Evolutionary conservation across 92 coral and sea anemone genomes (phyloP).

Genomic region (Epizoanthus fatuus): DNA sequence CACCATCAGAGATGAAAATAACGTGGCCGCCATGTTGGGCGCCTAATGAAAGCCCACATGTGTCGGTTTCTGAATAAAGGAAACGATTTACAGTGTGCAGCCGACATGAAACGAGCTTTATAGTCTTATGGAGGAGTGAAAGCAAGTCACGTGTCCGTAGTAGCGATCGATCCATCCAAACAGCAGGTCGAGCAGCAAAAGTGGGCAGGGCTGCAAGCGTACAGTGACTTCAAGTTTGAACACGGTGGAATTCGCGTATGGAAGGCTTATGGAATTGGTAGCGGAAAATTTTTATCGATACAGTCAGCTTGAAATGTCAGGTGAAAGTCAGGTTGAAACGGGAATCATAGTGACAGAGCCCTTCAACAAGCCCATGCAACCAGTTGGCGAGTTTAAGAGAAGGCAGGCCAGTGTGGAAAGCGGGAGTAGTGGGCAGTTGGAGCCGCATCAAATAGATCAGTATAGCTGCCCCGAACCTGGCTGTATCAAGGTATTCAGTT

Average conservation of each 20-base stretch:
- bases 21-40: too few species aligned
- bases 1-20: too few species aligned
- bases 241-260: constrained; percentile 30
- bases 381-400: background rate
- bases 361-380: constrained; percentile 19
- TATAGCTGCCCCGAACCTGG: constrained; percentile 18
- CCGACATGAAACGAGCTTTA: constrained; percentile 28
- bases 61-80: constrained; percentile 31
- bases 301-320: constrained; percentile 7
- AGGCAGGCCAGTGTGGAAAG: background rate
- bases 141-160: background rate
- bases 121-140: constrained; percentile 15
- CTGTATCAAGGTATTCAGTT: constrained; percentile 25
- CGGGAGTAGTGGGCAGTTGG: background rate
- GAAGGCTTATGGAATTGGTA: constrained; percentile 53
- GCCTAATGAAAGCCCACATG: constrained; percentile 37
- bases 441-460: background rate
- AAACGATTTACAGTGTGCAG: constrained; percentile 3
- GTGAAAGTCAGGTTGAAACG: constrained; percentile 5
- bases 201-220: background rate
- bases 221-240: background rate
- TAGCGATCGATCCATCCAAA: background rate
- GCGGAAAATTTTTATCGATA: constrained; percentile 25
- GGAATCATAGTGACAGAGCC: constrained; percentile 13
- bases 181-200: background rate